A percentile compares a stretch with the other conserved stretches of the same genome.
These are phyloP conservation scores for Gila orcuttii DNA, from an alignment of 2,113 vertebrate species.

Conservation along the genomic window DNA sequence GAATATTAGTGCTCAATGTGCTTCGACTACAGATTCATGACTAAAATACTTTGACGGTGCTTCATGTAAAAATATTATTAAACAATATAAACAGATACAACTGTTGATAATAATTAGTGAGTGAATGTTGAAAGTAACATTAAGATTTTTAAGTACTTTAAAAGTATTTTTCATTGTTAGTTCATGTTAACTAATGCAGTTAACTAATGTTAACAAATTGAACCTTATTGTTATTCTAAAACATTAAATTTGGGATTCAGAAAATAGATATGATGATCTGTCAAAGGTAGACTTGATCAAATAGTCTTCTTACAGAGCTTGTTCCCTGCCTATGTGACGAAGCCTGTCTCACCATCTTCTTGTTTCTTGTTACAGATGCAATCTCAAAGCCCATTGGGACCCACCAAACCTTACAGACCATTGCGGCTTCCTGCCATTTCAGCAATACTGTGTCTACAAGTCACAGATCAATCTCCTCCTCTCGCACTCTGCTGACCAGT, in stretches of 20 bases:
- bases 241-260: background rate
- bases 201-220: no score
- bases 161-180: no score
- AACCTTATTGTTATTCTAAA: no score
- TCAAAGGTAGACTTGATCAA: background rate
- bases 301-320: constrained; percentile 27
- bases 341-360: constrained; percentile 25
- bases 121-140: no score
- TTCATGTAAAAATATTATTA: no score
- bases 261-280: background rate
- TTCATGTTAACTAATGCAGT: no score
- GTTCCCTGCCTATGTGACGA: constrained; percentile 54
- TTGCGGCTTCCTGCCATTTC: constrained; percentile 47
- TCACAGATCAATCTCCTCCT: constrained; percentile 25
- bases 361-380: constrained; percentile 65
- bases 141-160: no score
- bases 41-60: no score
- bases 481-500: background rate
- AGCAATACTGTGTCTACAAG: constrained; percentile 51
- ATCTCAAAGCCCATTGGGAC: constrained; percentile 56
- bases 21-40: no score
- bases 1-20: no score
- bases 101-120: no score
- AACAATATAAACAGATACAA: no score
- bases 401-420: constrained; percentile 58